Conservation (phyloP, 2,888 invertebrate genomes). For the Volucella zonaria region DNA sequence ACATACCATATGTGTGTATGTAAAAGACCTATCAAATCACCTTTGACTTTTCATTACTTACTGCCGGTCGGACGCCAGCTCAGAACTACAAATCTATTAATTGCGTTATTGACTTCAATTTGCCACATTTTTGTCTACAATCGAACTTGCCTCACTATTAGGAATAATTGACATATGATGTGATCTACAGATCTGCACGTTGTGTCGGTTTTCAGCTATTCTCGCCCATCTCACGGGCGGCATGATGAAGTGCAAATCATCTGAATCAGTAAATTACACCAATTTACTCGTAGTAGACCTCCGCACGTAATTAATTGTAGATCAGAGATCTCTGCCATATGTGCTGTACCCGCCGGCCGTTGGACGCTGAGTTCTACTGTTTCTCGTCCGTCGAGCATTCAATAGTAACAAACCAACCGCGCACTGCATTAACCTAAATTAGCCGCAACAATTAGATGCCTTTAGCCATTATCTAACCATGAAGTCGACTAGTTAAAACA, state of each 20-base stretch:
- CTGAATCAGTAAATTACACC: conserved; percentile 41
- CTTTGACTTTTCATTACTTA: too few relatives aligned
- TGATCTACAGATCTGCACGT: not conserved
- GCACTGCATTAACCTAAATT: conserved; percentile 39
- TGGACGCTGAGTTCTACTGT: not conserved
- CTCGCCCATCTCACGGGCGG: not conserved
- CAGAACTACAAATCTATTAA: too few relatives aligned
- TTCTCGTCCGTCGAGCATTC: conserved; percentile 7
- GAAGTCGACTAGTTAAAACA: conserved; percentile 22
- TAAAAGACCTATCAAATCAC: too few relatives aligned
- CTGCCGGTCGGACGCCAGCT: too few relatives aligned
- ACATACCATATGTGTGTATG: too few relatives aligned
- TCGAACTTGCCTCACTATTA: not conserved
- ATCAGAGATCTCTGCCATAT: conserved; percentile 59
- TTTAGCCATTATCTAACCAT: conserved; percentile 55
- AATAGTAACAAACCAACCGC: not conserved
- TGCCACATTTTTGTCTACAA: too few relatives aligned
- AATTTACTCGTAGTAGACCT: conserved; percentile 47
- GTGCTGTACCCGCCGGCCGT: conserved; percentile 5
- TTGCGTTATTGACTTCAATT: too few relatives aligned
- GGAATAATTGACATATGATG: conserved; percentile 7
- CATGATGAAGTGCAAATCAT: conserved; percentile 56
- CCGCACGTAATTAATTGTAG: conserved; percentile 54
- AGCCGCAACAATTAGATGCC: conserved; percentile 46
- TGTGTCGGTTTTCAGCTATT: not conserved